Evolutionary conservation across 1,140 invertebrate species (phyloP), one percentile per base, ranked within the genome.

Genomic region (Parasteatoda tepidariorum): DNA sequence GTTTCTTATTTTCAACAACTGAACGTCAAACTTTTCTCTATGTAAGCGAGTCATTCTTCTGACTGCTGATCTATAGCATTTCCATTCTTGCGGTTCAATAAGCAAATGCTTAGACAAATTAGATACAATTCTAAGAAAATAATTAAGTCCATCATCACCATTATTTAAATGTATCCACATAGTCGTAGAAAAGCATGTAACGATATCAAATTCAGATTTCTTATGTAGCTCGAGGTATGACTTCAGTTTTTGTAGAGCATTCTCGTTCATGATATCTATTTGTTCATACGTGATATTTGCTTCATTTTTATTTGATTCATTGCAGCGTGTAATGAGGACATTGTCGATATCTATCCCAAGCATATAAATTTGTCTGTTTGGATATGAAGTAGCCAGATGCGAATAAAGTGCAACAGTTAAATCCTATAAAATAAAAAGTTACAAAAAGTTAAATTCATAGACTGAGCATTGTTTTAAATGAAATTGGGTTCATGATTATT

Each of bases 151-250:
- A 4, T 89, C 87, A 90, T 96, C 95, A 15, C 94, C 94, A 88
- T 93, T 89, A 88, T 95, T 95, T 30, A 96, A 87, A 88, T 96
- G 95, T 85, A 96, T 94, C 95, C 95, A 96, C 94, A 96, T 95
- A 18, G 94, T 94, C 15, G 95, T 91, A 22, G 94, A 95, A 88
- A 95, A 95, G 87, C 93, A 94, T 88, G 94, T 95, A 31, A 92
- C 90, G 18, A 92, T 90, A 89, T 94, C 92, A 89, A 95, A 96
- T 83, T 89, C 89, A 2, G 85, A 67, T 74, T 89, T 90, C 1
- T 67, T 68, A 31, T 68, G 64, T 24, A 59, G 38, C 59, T 54
- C 2, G n/a, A 86, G 61, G 30, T 54, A 74, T 73, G 41, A 22
- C 57, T 62, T 30, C n/a, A 84, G 24, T 31, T 57, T 28, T 57